These are phyloP conservation scores for Orussus abietinus DNA, from an alignment of 1,140 invertebrate genomes.

Conservation along the genomic window DNA sequence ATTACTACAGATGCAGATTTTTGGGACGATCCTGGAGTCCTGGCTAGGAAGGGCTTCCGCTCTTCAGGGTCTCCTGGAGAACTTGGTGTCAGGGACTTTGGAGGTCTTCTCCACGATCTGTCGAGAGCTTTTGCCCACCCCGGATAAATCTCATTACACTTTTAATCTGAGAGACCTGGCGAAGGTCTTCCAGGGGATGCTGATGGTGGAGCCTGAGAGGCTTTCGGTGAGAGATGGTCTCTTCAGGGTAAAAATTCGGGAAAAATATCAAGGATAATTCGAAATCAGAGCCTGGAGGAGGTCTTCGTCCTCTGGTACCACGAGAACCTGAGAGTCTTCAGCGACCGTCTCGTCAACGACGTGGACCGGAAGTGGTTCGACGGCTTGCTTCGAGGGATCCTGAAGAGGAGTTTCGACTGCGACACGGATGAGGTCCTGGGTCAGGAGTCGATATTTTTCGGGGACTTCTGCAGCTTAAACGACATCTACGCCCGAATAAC, in stretches of 20 bases:
- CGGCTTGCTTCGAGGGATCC: slow-evolving; percentile 52
- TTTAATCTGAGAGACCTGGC: slow-evolving; percentile 68
- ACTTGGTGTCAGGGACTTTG: slow-evolving; percentile 60
- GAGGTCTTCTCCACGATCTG: slow-evolving; percentile 61
- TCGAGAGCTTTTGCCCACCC: slow-evolving; percentile 61
- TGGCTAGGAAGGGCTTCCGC: slow-evolving; percentile 58
- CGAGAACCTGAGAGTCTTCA: slow-evolving; percentile 66
- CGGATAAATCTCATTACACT: slow-evolving; percentile 69
- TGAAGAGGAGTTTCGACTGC: slow-evolving; percentile 60
- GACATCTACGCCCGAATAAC: slow-evolving; percentile 29
- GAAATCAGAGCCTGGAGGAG: too few relatives aligned
- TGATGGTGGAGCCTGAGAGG: slow-evolving; percentile 57
- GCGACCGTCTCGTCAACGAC: slow-evolving; percentile 65
- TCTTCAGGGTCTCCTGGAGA: slow-evolving; percentile 38
- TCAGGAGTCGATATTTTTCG: slow-evolving; percentile 21
- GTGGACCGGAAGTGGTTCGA: slow-evolving; percentile 62
- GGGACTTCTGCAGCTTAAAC: slow-evolving; percentile 22
- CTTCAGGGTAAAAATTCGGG: slow-evolving; percentile 9
- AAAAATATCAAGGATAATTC: slow-evolving; percentile 25
- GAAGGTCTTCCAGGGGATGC: slow-evolving; percentile 73
- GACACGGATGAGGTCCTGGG: slow-evolving; percentile 55
- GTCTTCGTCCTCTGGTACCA: slow-evolving; percentile 63
- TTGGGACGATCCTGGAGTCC: slow-evolving; percentile 63
- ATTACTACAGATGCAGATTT: slow-evolving; percentile 58
- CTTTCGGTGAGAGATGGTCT: slow-evolving; percentile 45